phyloP scores from a whole-genome alignment of 2,113 vertebrate genomes.

The Cyanoderma ruficeps region DNA sequence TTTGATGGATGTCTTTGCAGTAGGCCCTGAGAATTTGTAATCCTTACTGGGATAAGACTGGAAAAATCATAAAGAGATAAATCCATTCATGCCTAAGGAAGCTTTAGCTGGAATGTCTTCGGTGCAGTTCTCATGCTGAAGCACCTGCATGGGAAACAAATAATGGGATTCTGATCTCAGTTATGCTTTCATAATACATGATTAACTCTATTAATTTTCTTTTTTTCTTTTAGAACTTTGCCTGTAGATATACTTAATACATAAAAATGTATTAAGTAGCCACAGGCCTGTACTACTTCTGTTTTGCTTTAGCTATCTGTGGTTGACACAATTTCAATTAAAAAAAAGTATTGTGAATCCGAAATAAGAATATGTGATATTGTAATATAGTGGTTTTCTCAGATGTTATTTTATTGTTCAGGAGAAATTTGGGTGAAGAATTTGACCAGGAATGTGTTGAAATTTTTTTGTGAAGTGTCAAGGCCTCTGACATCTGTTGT shows the following conservation, averaged over 20 bases:
- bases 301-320: neutral
- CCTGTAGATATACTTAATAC: too few species aligned
- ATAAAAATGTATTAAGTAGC: neutral
- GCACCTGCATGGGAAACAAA: neutral
- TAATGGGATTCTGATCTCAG: neutral
- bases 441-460: neutral
- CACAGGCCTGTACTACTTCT: neutral
- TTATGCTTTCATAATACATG: neutral
- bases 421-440: neutral
- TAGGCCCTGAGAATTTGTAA: neutral
- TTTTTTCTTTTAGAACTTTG: neutral
- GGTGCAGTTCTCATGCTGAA: neutral
- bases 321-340: neutral
- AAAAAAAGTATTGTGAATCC: neutral
- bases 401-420: neutral
- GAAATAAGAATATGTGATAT: accelerated
- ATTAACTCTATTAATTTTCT: neutral
- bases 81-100: neutral
- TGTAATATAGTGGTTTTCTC: neutral
- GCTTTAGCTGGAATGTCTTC: neutral
- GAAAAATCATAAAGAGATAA: neutral
- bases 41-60: neutral
- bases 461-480: neutral
- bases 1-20: neutral
- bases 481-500: neutral